Conservation (phyloP, 2,113 vertebrate genomes). For the Cochlearius cochlearius region DNA sequence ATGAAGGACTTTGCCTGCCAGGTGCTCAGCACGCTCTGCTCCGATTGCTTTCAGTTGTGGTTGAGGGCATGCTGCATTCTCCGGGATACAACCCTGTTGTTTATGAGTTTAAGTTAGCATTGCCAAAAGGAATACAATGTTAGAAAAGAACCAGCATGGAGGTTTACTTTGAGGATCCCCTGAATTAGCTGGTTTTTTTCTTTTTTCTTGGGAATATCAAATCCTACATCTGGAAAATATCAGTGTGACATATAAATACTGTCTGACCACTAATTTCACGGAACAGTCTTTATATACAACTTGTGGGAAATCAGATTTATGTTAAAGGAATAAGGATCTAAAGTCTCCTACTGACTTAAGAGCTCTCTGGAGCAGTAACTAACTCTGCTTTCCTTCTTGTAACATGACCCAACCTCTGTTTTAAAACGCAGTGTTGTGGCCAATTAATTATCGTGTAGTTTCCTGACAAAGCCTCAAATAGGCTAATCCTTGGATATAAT, state of each 20-base stretch:
- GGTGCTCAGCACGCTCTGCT: not conserved
- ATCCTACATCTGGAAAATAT: slow-evolving; percentile 41
- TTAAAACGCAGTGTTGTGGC: not conserved
- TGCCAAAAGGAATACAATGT: not conserved
- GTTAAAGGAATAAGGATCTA: slow-evolving; percentile 22
- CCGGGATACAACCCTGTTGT: not conserved
- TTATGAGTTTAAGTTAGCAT: not conserved
- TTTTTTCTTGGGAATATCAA: not conserved
- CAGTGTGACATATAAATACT: not conserved
- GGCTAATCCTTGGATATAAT: not conserved
- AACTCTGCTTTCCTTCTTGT: not conserved
- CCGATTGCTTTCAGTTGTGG: not conserved
- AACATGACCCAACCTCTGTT: not conserved
- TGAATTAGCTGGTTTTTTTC: not conserved
- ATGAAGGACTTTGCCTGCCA: slow-evolving; percentile 34
- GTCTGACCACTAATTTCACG: not conserved
- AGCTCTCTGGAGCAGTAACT: not conserved
- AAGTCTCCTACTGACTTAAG: slow-evolving; percentile 40
- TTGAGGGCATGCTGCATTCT: not conserved
- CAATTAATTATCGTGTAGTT: not conserved
- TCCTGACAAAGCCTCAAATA: slow-evolving; percentile 44
- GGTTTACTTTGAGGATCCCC: not conserved
- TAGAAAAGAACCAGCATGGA: not conserved
- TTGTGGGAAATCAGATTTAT: slow-evolving; percentile 26
- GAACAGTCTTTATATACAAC: not conserved